phyloP scores from a whole-genome alignment of 23 tunicate genomes.

The Trididemnum clinides region DNA sequence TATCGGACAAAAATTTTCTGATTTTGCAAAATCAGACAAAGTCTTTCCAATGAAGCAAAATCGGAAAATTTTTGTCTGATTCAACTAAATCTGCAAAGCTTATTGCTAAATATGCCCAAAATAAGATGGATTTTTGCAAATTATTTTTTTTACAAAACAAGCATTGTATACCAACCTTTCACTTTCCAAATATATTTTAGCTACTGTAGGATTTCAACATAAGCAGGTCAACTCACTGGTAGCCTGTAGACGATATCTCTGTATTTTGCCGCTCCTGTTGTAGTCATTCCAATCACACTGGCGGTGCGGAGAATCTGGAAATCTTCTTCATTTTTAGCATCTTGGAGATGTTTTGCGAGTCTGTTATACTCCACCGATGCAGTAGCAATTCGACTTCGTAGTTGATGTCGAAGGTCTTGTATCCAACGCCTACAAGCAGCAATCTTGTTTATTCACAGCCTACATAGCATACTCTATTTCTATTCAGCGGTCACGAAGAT shows the following conservation, averaged over 20 bases:
- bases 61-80: too few species aligned
- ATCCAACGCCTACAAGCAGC: slow-evolving; percentile 66
- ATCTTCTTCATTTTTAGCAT: slow-evolving; percentile 36
- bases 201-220: too few species aligned
- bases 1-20: too few species aligned
- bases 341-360: slow-evolving; percentile 33
- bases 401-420: slow-evolving; percentile 33
- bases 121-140: too few species aligned
- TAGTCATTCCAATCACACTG: slow-evolving; percentile 48
- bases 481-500: not conserved
- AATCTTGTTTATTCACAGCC: too few species aligned
- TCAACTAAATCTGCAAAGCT: too few species aligned
- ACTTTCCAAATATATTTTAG: too few species aligned
- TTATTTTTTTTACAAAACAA: too few species aligned
- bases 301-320: slow-evolving; percentile 21
- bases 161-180: too few species aligned
- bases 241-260: slow-evolving; percentile 38
- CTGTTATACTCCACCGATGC: slow-evolving; percentile 47
- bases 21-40: too few species aligned
- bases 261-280: slow-evolving; percentile 61
- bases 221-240: slow-evolving; percentile 28
- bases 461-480: not conserved
- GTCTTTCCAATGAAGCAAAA: too few species aligned
- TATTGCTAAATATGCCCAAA: too few species aligned
- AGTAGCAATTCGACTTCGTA: not conserved